Conservation (phyloP, 1,140 invertebrate species). For the Drosophila yakuba region DNA sequence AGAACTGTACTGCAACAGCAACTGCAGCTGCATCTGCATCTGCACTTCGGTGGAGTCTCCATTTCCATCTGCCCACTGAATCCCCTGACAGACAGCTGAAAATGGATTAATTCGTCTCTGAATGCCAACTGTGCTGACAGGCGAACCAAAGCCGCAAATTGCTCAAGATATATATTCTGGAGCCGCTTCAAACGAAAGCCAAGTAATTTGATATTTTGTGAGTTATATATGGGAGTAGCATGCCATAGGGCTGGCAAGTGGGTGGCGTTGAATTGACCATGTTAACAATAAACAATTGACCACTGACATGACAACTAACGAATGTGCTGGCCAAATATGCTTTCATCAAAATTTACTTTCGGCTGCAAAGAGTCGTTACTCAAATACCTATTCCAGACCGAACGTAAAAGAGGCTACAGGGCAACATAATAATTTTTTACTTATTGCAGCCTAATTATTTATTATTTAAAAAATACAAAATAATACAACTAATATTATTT, state of each 20-base stretch:
- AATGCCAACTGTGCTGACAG: constrained; percentile 52
- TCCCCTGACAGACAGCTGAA: constrained; percentile 40
- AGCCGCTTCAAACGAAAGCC: constrained; percentile 34
- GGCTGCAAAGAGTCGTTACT: neutral
- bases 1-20: constrained; percentile 13
- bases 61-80: constrained; percentile 18
- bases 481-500: too few species aligned
- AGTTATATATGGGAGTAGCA: constrained; percentile 3
- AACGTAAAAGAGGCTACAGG: neutral
- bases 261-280: constrained; percentile 34
- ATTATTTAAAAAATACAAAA: too few species aligned
- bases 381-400: neutral
- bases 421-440: too few species aligned
- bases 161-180: constrained; percentile 36
- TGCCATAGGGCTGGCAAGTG: neutral
- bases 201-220: constrained; percentile 50
- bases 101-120: constrained; percentile 52
- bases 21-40: constrained; percentile 16
- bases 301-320: constrained; percentile 68
- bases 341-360: constrained; percentile 38
- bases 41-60: constrained; percentile 26
- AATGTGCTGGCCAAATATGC: constrained; percentile 49
- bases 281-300: constrained; percentile 80
- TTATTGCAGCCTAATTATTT: too few species aligned
- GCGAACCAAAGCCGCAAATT: constrained; percentile 47